phyloP scores from a whole-genome alignment of 2,113 vertebrate species.

The Ifrita kowaldi region DNA sequence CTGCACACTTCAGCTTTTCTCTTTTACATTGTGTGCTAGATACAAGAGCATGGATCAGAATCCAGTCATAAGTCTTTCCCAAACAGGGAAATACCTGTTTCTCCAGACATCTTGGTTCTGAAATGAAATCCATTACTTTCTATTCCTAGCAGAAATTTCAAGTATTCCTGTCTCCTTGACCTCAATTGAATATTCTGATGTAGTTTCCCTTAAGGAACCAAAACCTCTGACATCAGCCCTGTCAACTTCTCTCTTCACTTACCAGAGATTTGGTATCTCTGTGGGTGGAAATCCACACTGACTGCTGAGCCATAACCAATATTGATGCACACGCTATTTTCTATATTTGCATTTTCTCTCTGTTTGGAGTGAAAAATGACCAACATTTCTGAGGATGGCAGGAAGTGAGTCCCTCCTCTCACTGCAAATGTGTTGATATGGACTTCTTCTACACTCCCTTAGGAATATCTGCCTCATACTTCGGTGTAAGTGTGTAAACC shows the following conservation, averaged over 20 bases:
- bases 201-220: background rate
- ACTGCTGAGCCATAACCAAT: conserved; percentile 6
- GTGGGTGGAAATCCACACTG: background rate
- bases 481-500: background rate
- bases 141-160: background rate
- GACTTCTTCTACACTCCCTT: background rate
- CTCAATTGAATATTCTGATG: background rate
- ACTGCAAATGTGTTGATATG: background rate
- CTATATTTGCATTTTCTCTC: too few relatives aligned
- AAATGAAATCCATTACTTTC: background rate
- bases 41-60: background rate
- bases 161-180: background rate
- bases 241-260: background rate
- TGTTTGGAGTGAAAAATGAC: background rate
- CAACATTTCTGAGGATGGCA: background rate
- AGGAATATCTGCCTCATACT: background rate
- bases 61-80: background rate
- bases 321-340: background rate
- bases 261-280: background rate
- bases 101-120: background rate
- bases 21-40: background rate
- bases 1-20: background rate
- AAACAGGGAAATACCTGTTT: background rate
- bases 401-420: conserved; percentile 4
- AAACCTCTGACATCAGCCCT: background rate